Base-by-base conservation (phyloP, 1,140 invertebrate species). In the Mizuhopecten yessoensis region DNA sequence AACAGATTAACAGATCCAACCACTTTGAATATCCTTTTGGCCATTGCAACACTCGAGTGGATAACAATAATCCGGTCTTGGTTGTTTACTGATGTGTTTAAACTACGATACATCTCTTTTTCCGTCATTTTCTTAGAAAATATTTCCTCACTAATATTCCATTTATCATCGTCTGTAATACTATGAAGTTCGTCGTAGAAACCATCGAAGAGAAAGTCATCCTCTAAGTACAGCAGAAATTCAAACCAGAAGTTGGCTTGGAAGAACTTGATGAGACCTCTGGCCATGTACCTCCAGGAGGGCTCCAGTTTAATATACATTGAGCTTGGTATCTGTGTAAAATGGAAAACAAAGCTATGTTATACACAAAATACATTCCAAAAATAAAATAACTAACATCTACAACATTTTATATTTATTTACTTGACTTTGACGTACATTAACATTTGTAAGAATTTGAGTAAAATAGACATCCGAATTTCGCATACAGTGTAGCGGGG, bases 211-310 rank as follows among this genome's bases (percentile, higher is more conserved):
- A 93, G 87, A 15, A 94, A 93, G 75, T 93, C 91, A 39, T 94
- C 90, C 90, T 96, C 93, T 5, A 94, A 89, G 34, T 95, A 89
- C 33, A 95, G 86, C 1, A 94, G 91, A 57, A 95, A 92, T 1
- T 94, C 89, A 87, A 93, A 95, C 95, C 94, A 95, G 86, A 94
- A 95, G 91, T 95, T 95, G 89, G 94, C 94, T 0, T 91, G 39
- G 89, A 95, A 92, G 57, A 96, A 93, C 57, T 92, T 92, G 20
- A 94, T 92, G 34, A 94, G 87, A 5, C 94, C 95, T 86, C 92
- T 90, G 10, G 94, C 95, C 88, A 95, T 90, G 86, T 95, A 94
- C 3, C 90, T 90, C 90, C 92, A 94, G 17, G 94, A 94, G 11
- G 94, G 95, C 90, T 94, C 93, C 36, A 96, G 86, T 49, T 93